Conservation (phyloP, 2,888 invertebrate genomes). For the Acanthosepion esculentum region DNA sequence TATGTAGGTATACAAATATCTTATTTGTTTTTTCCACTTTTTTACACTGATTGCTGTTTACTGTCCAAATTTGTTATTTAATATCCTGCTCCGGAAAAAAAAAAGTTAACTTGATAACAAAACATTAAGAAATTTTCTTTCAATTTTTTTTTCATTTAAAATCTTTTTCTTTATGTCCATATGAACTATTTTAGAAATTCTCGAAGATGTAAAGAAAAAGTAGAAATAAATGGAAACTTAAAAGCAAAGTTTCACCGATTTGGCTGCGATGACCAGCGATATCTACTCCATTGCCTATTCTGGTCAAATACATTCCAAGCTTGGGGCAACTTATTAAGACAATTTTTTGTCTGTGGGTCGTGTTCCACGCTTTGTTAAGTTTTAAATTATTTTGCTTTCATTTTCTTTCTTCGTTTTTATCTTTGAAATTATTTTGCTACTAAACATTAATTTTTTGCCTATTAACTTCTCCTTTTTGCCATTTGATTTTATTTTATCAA, state of each 20-base stretch:
- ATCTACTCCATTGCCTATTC: background rate
- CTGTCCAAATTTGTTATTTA: background rate
- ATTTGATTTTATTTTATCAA: background rate
- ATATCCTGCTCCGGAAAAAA: background rate
- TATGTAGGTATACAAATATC: too few relatives aligned
- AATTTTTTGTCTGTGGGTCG: background rate
- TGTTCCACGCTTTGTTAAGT: conserved; percentile 33
- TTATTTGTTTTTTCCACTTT: background rate
- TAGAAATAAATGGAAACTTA: too few relatives aligned
- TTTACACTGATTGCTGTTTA: background rate
- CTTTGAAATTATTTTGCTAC: background rate
- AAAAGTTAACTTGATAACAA: background rate
- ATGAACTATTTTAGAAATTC: too few relatives aligned
- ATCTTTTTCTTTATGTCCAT: too few relatives aligned
- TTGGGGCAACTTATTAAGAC: background rate
- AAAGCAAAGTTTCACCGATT: background rate
- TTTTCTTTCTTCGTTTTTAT: background rate
- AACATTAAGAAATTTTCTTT: background rate
- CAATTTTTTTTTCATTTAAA: too few relatives aligned
- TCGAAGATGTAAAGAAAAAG: too few relatives aligned
- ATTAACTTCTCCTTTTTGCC: background rate
- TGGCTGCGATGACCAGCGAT: background rate
- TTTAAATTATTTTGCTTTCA: background rate
- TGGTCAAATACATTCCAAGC: background rate
- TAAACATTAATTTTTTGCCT: conserved; percentile 21